Percentiles rank a stretch among this genome's conserved stretches.
Evolutionary conservation across 1,140 invertebrate species (phyloP).

Genomic region (Drusus annulatus): DNA sequence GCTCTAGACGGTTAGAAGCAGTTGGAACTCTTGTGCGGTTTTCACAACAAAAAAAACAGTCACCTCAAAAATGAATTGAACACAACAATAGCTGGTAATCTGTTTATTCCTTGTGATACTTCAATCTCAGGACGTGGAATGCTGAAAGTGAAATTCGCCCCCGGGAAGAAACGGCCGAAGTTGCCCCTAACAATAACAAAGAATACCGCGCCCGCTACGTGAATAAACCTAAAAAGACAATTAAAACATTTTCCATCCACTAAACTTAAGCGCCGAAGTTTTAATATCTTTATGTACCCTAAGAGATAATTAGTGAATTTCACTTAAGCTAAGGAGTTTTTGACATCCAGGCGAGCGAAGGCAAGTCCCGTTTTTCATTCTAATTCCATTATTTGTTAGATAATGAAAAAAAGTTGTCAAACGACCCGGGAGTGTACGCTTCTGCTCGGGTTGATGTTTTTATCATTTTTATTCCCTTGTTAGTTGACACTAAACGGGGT

Average conservation of each 20-base stretch:
- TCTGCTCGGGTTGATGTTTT: no score
- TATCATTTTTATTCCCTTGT: no score
- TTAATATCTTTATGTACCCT: conserved; percentile 44
- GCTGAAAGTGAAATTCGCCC: neutral
- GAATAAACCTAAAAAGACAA: conserved; percentile 44
- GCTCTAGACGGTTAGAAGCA: no score
- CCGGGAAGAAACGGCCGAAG: neutral
- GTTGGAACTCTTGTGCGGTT: no score
- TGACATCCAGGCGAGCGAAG: conserved; percentile 13
- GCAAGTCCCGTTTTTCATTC: conserved; percentile 14
- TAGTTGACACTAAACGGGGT: no score
- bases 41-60: no score
- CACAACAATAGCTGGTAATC: no score
- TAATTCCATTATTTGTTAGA: conserved; percentile 1
- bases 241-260: conserved; percentile 43
- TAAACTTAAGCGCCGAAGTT: conserved; percentile 40
- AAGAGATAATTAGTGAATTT: conserved; percentile 43
- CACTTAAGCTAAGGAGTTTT: conserved; percentile 37
- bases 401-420: no score
- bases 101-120: no score
- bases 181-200: neutral
- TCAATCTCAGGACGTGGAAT: no score
- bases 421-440: no score
- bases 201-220: conserved; percentile 4
- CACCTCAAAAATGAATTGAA: no score